Base-by-base conservation (phyloP, 2,888 invertebrate genomes). In the Drosophila kokeensis region DNA sequence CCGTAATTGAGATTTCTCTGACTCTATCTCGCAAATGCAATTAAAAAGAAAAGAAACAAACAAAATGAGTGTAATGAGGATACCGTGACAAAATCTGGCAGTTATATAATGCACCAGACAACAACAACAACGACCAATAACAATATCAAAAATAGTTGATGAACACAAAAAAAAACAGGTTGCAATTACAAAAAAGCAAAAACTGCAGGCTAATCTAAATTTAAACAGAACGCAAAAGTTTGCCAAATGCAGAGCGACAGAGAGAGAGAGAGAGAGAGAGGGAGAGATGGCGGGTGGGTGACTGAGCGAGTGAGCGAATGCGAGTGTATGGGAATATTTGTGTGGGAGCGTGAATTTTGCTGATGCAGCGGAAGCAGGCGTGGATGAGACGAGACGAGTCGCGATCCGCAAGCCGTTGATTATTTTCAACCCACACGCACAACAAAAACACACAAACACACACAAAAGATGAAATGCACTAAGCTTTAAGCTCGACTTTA, bases 1-100 rank as follows among this genome's bases (percentile, higher is more conserved):
- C 70, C 76, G 80, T 74, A 83, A 82, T 76, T 76, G 63, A 55
- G 68, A 80, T 72, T 80, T 74, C 57, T 48, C 42, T 55, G n/a
- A 5, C 45, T 45, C 45, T 29, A 7, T 8, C n/a, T 2, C 50
- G 45, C 34, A 62, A 81, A 81, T 70, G 53, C 62, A 77, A 77
- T 66, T 61, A 61, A 49, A 58, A 61, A 11, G 27, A 24, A 38
- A 52, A 18, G 8, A 42, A 53, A 69, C 36, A 13, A 57, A 3
- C 15, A 15, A 29, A 50, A 27, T 18, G 10, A 27, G 49, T 11
- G 11, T 27, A 57, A 42, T 2, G 21, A 27, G 64, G 54, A 63
- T 29, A 38, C 24, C 18, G 24, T 54, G 42, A 27, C 32, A 8
- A 10, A 36, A 7, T 27, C n/a, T 21, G n/a, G 29, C 40, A 3